These are phyloP conservation scores for Ptiloglossa arizonensis DNA, from an alignment of 1,140 invertebrate species.

Conservation along the genomic window DNA sequence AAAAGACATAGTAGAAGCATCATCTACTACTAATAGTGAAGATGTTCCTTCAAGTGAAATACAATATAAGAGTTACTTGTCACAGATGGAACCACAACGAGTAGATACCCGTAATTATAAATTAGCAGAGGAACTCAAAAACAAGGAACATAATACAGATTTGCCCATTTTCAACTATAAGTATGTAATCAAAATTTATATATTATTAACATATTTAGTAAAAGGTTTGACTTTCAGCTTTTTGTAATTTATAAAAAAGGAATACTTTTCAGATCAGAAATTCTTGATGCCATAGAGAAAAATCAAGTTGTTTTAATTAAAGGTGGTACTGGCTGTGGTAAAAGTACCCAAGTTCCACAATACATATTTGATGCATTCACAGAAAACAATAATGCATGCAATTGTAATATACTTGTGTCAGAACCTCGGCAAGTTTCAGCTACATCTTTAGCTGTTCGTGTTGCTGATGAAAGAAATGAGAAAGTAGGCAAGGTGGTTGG, in stretches of 20 bases:
- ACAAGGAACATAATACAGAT: background rate
- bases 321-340: constrained; percentile 94
- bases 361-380: constrained; percentile 91
- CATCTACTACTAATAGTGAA: background rate
- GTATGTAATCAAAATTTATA: constrained; percentile 34
- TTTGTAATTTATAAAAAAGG: constrained; percentile 6
- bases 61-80: background rate
- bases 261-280: constrained; percentile 61
- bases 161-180: constrained; percentile 57
- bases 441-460: constrained; percentile 92
- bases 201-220: background rate
- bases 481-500: constrained; percentile 91
- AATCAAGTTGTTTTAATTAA: constrained; percentile 89
- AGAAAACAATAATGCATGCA: constrained; percentile 66
- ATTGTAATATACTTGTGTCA: constrained; percentile 91
- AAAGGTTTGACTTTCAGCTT: too few species aligned
- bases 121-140: background rate
- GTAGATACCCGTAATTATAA: background rate
- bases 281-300: constrained; percentile 64
- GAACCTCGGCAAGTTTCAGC: constrained; percentile 96
- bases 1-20: constrained; percentile 12
- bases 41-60: background rate
- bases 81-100: background rate
- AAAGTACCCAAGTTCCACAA: constrained; percentile 95
- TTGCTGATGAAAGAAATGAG: constrained; percentile 91